Base-by-base conservation (phyloP, 2,113 vertebrate genomes). In the Sphyrna mokarran region DNA sequence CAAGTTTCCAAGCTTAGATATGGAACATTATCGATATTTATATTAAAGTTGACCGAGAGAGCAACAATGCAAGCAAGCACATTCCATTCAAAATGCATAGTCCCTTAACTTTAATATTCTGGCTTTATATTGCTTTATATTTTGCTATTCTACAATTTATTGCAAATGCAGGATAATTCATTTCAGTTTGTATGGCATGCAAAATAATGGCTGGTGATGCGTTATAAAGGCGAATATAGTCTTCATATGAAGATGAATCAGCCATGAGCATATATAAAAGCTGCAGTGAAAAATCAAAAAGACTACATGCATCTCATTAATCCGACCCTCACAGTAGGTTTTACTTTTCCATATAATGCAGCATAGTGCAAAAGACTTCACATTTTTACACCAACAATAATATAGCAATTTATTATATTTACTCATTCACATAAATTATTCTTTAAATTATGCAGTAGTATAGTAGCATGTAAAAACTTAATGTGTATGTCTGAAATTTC, bases 21-120 rank as follows among this genome's bases (percentile, higher is more conserved):
- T 66, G 61, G 33, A 66, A 22, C 33, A 93, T 22, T n/a, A 22
- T 89, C 10, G 29, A 58, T 89, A 89, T 33, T 61, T 58, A 29
- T 89, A 33, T 93, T 93, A 66, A 93, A 43, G 61, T 6, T 93
- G 89, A 93, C 89, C 63, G 18, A 93, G n/a, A 61, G n/a, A 93
- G 89, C 89, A 93, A 37, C 61, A 66, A 93, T 66, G 89, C 89
- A 93, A 93, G 61, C 89, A 93, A 37, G 89, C 89, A 93, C 89
- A 93, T 93, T 93, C 89, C 89, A 93, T 66, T 93, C 89, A 93
- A 93, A 93, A 93, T 93, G 89, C 89, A 66, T 66, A 93, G 37
- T 66, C n/a, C 18, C 61, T 66, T 66, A 66, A 93, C n/a, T 37
- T 66, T n/a, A 0, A n/a, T 66, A 33, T 93, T 93, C 10, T n/a